Evolutionary conservation across 2,888 invertebrate genomes (phyloP).

Genomic region (Epirrita christyi): DNA sequence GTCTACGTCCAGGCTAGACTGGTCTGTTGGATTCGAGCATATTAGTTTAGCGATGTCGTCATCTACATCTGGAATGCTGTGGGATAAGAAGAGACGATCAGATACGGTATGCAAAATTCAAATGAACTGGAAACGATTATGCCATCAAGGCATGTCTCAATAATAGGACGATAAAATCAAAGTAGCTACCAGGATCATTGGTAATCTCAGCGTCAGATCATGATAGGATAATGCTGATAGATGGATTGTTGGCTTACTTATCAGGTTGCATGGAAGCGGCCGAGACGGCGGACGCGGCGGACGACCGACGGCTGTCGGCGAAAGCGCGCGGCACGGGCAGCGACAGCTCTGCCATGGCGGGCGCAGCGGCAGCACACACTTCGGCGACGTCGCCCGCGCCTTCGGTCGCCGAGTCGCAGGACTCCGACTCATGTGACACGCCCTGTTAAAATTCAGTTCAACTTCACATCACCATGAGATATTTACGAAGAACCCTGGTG

Average conservation of each 20-base stretch:
- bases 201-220: too few relatives aligned
- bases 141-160: neutral
- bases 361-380: slow-evolving; percentile 81
- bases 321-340: slow-evolving; percentile 91
- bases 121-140: too few relatives aligned
- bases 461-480: neutral
- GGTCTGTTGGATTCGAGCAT: slow-evolving; percentile 66
- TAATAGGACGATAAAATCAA: neutral
- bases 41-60: slow-evolving; percentile 82
- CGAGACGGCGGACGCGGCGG: slow-evolving; percentile 82
- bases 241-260: slow-evolving; percentile 53
- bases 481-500: neutral
- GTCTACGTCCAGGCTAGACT: slow-evolving; percentile 63
- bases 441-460: slow-evolving; percentile 30
- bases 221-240: too few relatives aligned
- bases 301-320: slow-evolving; percentile 91
- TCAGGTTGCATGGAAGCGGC: slow-evolving; percentile 75
- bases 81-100: slow-evolving; percentile 20
- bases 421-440: slow-evolving; percentile 52
- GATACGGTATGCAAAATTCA: too few relatives aligned
- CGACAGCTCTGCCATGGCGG: slow-evolving; percentile 37
- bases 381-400: slow-evolving; percentile 34
- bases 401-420: slow-evolving; percentile 53
- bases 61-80: slow-evolving; percentile 84
- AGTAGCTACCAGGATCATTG: too few relatives aligned